These are phyloP conservation scores for Cataglyphis hispanica DNA, from an alignment of 1,140 invertebrate species.

Conservation along the genomic window DNA sequence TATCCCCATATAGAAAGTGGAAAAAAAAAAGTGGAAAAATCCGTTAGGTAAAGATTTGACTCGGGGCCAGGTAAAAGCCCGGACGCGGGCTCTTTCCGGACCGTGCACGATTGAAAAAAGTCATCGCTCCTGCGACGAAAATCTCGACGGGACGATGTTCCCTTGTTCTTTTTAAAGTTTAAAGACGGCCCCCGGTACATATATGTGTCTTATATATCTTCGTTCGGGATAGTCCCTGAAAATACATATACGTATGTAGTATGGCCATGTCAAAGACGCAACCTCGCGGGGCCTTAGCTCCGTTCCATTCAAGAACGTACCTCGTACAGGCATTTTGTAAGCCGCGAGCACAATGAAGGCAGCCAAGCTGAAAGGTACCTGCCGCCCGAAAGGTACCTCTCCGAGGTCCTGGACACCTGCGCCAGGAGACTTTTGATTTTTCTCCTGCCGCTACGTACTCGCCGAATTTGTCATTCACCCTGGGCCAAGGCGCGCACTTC, in stretches of 20 bases:
- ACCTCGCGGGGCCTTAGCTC: slow-evolving; percentile 72
- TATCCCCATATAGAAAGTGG: not conserved
- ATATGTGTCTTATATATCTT: slow-evolving; percentile 15
- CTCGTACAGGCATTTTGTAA: slow-evolving; percentile 77
- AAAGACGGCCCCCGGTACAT: slow-evolving; percentile 58
- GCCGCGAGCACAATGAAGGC: slow-evolving; percentile 71
- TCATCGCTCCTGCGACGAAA: slow-evolving; percentile 59
- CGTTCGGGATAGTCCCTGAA: slow-evolving; percentile 28
- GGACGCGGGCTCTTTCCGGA: slow-evolving; percentile 33
- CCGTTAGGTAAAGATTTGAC: slow-evolving; percentile 48
- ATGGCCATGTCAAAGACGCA: slow-evolving; percentile 74
- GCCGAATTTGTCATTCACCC: slow-evolving; percentile 74
- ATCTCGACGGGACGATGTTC: slow-evolving; percentile 55
- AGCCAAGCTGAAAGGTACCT: slow-evolving; percentile 81
- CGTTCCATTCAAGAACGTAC: slow-evolving; percentile 76
- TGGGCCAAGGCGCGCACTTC: slow-evolving; percentile 5
- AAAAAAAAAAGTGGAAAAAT: slow-evolving; percentile 43
- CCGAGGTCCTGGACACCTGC: slow-evolving; percentile 80
- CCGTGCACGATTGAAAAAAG: slow-evolving; percentile 66
- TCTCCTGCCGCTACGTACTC: slow-evolving; percentile 73
- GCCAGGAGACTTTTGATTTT: slow-evolving; percentile 84
- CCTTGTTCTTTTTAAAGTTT: slow-evolving; percentile 75
- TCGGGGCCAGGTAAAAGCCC: slow-evolving; percentile 46
- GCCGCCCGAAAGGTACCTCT: slow-evolving; percentile 78
- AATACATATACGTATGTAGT: slow-evolving; percentile 36